Evolutionary conservation across 2,888 invertebrate genomes (phyloP).

Genomic region (Clusia tigrina): DNA sequence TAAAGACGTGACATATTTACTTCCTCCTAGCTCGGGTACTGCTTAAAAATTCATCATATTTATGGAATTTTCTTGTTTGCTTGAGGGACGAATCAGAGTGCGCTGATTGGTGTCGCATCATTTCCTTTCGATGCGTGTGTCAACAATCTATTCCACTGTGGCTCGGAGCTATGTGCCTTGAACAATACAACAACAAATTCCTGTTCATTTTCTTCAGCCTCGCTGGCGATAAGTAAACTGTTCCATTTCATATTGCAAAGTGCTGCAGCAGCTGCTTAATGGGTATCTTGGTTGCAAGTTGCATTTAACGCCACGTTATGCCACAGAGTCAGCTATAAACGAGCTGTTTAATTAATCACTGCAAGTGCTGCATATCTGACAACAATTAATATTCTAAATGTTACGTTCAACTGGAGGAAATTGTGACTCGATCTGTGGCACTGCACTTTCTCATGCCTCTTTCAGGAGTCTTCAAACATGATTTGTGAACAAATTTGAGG

Average conservation of each 20-base stretch:
- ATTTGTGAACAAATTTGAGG: neutral
- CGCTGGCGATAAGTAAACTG: neutral
- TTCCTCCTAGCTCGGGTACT: too few relatives aligned
- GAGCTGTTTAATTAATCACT: neutral
- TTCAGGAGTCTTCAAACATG: neutral
- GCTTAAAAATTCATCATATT: too few relatives aligned
- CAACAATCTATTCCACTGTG: too few relatives aligned
- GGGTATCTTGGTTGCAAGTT: too few relatives aligned
- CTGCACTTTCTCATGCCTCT: neutral
- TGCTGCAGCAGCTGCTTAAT: neutral
- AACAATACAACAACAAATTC: neutral
- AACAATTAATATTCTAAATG: too few relatives aligned
- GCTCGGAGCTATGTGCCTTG: neutral
- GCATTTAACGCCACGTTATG: neutral
- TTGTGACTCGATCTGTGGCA: neutral
- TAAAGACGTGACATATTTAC: too few relatives aligned
- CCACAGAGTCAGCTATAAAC: neutral
- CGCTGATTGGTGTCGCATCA: too few relatives aligned
- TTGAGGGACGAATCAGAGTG: too few relatives aligned
- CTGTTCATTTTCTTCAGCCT: neutral
- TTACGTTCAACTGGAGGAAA: neutral
- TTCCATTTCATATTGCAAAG: conserved; percentile 6
- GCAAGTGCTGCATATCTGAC: too few relatives aligned
- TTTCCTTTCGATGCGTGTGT: too few relatives aligned
- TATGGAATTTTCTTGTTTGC: too few relatives aligned